phyloP scores from a whole-genome alignment of 2,113 vertebrate genomes.

The Cairina moschata region DNA sequence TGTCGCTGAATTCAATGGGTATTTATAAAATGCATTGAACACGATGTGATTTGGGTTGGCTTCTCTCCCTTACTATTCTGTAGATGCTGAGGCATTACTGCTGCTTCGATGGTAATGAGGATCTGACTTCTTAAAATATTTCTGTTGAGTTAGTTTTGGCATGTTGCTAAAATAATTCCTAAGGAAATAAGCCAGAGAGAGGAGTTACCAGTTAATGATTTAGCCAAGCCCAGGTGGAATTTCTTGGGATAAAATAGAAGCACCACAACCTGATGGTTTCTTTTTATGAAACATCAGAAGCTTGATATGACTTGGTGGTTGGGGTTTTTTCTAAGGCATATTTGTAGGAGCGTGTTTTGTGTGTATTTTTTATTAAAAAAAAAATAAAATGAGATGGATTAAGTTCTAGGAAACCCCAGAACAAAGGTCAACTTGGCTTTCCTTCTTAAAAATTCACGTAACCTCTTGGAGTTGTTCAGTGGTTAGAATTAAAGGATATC shows the following conservation, averaged over 20 bases:
- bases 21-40: neutral
- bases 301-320: neutral
- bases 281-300: neutral
- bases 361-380: neutral
- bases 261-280: neutral
- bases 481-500: neutral
- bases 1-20: neutral
- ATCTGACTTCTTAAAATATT: neutral
- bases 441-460: neutral
- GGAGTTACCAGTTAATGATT: neutral
- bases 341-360: neutral
- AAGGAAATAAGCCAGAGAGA: neutral
- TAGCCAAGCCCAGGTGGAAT: neutral
- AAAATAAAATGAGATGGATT: too few relatives aligned
- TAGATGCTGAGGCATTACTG: neutral
- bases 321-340: neutral
- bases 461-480: neutral
- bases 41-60: neutral
- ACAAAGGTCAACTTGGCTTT: neutral
- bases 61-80: neutral
- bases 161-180: neutral
- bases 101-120: neutral
- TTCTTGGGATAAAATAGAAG: neutral
- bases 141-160: neutral
- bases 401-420: neutral